phyloP scores from a whole-genome alignment of 2,888 invertebrate species.

The Antitype chi region DNA sequence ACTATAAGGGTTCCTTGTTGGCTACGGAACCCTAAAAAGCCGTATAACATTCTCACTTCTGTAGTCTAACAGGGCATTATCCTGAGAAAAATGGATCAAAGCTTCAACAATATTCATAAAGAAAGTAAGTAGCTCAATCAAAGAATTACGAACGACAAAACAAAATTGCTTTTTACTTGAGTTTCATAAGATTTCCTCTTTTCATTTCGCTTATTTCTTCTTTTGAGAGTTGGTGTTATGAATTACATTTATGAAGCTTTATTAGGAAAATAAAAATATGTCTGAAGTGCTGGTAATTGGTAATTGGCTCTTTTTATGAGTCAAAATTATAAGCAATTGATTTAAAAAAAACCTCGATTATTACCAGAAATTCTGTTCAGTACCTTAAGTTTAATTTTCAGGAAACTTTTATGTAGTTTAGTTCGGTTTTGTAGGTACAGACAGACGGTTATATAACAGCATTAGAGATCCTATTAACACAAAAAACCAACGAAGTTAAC shows the following conservation, averaged over 20 bases:
- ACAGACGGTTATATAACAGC: not conserved
- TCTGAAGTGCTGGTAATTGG: conserved; percentile 21
- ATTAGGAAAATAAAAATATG: conserved; percentile 31
- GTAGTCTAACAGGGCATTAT: conserved; percentile 37
- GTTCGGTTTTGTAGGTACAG: not conserved
- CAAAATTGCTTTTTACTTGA: conserved; percentile 45
- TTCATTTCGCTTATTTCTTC: conserved; percentile 32
- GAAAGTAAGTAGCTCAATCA: conserved; percentile 55
- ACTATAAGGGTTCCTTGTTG: too few relatives aligned
- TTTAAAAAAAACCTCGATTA: not conserved
- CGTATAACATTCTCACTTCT: conserved; percentile 28
- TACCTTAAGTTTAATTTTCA: not conserved
- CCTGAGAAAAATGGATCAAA: conserved; percentile 52
- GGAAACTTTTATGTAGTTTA: not conserved
- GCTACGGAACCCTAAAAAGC: conserved; percentile 12
- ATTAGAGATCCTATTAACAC: not conserved
- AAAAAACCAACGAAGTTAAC: conserved; percentile 10
- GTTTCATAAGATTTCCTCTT: conserved; percentile 52
- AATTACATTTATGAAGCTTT: conserved; percentile 38
- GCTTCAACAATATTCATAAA: conserved; percentile 46
- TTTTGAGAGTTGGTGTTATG: conserved; percentile 22
- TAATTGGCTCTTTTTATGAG: not conserved
- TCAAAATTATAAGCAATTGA: not conserved
- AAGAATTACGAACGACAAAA: conserved; percentile 55
- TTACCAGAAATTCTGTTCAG: too few relatives aligned